phyloP scores from a whole-genome alignment of 2,113 vertebrate species.

The Gnathonemus longibarbis region DNA sequence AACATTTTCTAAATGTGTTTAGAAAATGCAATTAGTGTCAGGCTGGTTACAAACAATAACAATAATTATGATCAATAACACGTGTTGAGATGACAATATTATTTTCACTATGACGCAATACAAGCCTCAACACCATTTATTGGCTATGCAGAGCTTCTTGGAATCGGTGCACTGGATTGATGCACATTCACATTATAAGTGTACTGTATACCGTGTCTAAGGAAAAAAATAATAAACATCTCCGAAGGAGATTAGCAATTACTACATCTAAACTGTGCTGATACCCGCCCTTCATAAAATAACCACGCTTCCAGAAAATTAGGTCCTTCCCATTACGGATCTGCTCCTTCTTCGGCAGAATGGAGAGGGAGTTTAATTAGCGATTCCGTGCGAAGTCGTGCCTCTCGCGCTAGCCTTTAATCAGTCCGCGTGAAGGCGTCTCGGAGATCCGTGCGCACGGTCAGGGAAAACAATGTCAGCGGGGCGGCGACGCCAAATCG shows the following conservation, averaged over 20 bases:
- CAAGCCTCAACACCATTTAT: not conserved
- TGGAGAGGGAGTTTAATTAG: not conserved
- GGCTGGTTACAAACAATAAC: not conserved
- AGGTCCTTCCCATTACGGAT: not conserved
- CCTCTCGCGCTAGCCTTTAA: slow-evolving; percentile 6
- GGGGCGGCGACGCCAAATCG: slow-evolving; percentile 37
- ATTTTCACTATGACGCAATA: not conserved
- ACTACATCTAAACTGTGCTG: not conserved
- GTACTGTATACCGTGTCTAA: not conserved
- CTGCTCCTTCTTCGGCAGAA: not conserved
- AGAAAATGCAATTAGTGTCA: not conserved
- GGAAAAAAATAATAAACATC: not conserved
- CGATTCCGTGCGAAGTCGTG: not conserved
- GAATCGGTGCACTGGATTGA: not conserved
- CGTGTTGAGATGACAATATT: not conserved
- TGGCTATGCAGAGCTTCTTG: not conserved
- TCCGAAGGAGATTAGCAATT: not conserved
- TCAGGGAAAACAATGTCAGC: slow-evolving; percentile 50
- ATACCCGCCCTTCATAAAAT: not conserved
- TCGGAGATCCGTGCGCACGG: slow-evolving; percentile 35
- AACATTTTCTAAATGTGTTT: not conserved
- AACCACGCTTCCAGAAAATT: slow-evolving; percentile 8
- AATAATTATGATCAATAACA: not conserved
- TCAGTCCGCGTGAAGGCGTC: not conserved
- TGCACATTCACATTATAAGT: not conserved